Evolutionary conservation across 2,888 invertebrate genomes (phyloP), one percentile per base, ranked within the genome.

Genomic region (Caenorhabditis sp.): DNA sequence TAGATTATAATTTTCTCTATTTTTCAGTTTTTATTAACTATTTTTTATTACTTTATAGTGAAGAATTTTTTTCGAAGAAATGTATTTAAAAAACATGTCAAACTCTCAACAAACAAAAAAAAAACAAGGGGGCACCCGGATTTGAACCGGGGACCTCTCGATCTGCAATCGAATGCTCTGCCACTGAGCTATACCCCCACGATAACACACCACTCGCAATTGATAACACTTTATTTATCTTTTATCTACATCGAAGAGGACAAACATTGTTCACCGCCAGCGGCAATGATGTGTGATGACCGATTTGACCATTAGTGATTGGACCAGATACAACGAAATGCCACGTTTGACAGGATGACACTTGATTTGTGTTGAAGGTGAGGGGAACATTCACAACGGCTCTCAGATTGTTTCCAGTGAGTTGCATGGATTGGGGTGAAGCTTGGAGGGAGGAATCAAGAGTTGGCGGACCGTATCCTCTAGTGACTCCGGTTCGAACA

Each of bases 121-220:
- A 63, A 57, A 66, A 67, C 21, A 78, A 82, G 83, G 83, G 83
- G 78, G 81, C 82, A 80, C 79, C 77, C 83, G 83, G 83, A 79
- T 60, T 84, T 84, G 84, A 84, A 84, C 84, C 83, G 73, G 81
- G 77, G 84, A 84, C 84, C 84, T 84, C 83, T 84, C 84, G 84
- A 84, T 84, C 84, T 84, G 84, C 84, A 84, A 83, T 84, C 84
- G 84, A 84, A 84, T 84, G 84, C 84, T 84, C 84, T 84, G 73
- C 84, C 84, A 84, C 84, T 84, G 84, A 84, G 84, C 84, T 84
- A 84, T 83, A 82, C 82, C 83, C 82, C 83, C 83, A 31, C 10
- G 31, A 31, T 31, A 31, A 31, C n/a, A 31, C 31, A 31, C 4
- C 10, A 10, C 4, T 31, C 4, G 31, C 31, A 10, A 31, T 31